Base-by-base conservation (phyloP, 2,113 vertebrate genomes). In the Aleadryas rufinucha region DNA sequence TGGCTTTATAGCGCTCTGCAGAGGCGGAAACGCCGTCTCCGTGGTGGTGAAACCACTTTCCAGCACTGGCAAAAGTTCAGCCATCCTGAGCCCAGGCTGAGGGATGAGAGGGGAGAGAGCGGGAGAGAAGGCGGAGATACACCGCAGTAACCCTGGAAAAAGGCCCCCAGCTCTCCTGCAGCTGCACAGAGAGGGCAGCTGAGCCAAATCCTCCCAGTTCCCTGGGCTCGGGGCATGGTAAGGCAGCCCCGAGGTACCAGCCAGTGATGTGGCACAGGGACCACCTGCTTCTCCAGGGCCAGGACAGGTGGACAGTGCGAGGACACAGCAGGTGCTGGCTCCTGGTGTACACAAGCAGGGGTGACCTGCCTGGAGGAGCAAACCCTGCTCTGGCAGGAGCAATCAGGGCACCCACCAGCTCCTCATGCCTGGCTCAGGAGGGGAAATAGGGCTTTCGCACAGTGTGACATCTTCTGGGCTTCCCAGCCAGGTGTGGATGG, bases 201-300 rank as follows among this genome's bases (percentile, higher is more conserved):
- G 61, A 45, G 45, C 33, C 60, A 87, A 74, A 81, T 7, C 10
- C 13, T 65, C 13, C 27, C 18, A 0, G 0, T 12, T 64, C 18
- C 52, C 56, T 10, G 21, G 20, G 9, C 37, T 26, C 61, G 49
- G 28, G 27, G 26, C 27, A 74, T 0, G 2, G n/a, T 16, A 21
- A 64, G 20, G 11, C 17, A 54, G 39, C 42, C 35, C 35, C 0
- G 1, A 64, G 57, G 35, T 10, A 30, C 5, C 27, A 45, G n/a
- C 26, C 57, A 49, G 31, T 0, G 2, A 11, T 0, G 0, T 1
- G 3, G 19, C 12, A 39, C 0, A 2, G 39, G 28, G n/a, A 57
- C 20, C 11, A 19, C 30, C 50, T 21, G 26, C 37, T 78, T 52
- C n/a, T 65, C 15, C 6, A 5, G 30, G 9, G 11, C 41, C 20